Evolutionary conservation across 1,140 invertebrate genomes (phyloP), one percentile per base, ranked within the genome.

Genomic region (Trichomalopsis sarcophagae): DNA sequence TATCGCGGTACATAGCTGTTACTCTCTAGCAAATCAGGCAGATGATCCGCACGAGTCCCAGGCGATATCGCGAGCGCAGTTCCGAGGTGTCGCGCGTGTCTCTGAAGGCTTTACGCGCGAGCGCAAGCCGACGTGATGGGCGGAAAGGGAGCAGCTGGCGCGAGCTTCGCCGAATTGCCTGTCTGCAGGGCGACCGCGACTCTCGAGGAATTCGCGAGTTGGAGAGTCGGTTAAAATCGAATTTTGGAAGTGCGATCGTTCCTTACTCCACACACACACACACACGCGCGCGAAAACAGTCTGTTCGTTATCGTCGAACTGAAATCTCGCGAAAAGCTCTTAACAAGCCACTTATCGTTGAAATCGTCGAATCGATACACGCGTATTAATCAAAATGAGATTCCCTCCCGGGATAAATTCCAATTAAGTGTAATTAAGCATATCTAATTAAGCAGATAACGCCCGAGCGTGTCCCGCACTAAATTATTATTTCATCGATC

Each of bases 401-500:
- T 80, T 17, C 55, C 55, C 55, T 21, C 6, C 55, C 27, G 4
- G 21, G 68, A 33, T 47, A 55, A 75, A n/a, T 30, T 66, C 36
- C 74, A 77, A 83, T 83, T 83, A 83, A 79, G 21, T 47, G 50
- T 62, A 73, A 84, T 84, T 84, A 80, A 75, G 50, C 17, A 47
- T 50, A 10, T 74, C 77, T 75, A 84, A 84, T 80, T 79, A 84
- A 33, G 17, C 77, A 80, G 77, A 80, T 74, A 80, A 66, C 77
- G 69, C 62, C 17, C 10, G 47, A 47, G 75, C 44, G 75, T 21
- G 73, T 33, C 36, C 17, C 27, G 1, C 27, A 2, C 68, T n/a
- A 74, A 84, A 84, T 84, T 80, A 84, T 84, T 84, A 84, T 84
- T 84, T 80, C 66, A 84, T 84, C 77, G 77, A 84, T 68, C 55